Conservation (phyloP, 92 coral and sea anemone genomes). For the Epizoanthus scotinus region DNA sequence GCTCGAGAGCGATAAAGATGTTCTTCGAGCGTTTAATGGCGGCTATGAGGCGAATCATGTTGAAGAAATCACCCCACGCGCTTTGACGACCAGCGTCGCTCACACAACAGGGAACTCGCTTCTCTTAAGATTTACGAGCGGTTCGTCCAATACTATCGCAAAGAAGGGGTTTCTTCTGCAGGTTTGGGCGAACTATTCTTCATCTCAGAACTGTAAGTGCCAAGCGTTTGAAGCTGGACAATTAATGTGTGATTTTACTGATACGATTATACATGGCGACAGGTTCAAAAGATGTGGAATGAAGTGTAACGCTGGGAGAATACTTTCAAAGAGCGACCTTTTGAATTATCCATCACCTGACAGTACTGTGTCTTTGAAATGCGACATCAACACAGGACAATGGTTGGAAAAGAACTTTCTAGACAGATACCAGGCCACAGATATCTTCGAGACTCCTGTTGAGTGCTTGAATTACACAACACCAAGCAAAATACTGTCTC, state of each 20-base stretch:
- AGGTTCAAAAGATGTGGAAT: conserved; percentile 35
- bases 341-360: not conserved
- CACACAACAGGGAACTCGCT: conserved; percentile 28
- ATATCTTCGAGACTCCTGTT: conserved; percentile 12
- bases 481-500: not conserved
- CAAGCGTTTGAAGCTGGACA: conserved; percentile 26
- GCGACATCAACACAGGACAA: conserved; percentile 24
- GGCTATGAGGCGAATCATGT: conserved; percentile 38
- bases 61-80: conserved; percentile 25
- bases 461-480: conserved; percentile 18
- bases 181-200: conserved; percentile 31
- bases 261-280: not conserved
- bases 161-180: conserved; percentile 23
- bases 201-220: conserved; percentile 25
- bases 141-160: not conserved
- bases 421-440: not conserved
- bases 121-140: conserved; percentile 26
- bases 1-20: not conserved
- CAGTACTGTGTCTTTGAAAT: not conserved
- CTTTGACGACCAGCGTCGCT: not conserved
- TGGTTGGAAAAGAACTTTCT: not conserved
- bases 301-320: conserved; percentile 25
- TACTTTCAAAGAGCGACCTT: conserved; percentile 7
- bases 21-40: conserved; percentile 16
- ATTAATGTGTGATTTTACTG: conserved; percentile 18